A percentile compares a stretch with the other conserved stretches of the same genome.
phyloP scores from a whole-genome alignment of 2,888 invertebrate species.

The Dicyrtoma fusca region DNA sequence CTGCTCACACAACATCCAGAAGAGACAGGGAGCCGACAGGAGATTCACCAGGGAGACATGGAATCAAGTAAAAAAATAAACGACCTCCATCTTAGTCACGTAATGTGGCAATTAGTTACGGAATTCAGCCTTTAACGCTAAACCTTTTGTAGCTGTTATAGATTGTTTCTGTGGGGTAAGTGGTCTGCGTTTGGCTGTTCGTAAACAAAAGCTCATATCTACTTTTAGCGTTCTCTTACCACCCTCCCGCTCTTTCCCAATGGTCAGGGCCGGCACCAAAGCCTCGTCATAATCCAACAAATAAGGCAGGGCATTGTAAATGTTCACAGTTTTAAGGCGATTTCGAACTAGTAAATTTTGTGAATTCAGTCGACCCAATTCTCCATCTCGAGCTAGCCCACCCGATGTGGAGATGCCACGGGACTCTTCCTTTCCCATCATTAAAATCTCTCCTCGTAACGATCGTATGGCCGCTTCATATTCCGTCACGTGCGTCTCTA shows the following conservation, averaged over 20 bases:
- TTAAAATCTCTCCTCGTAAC: constrained; percentile 47
- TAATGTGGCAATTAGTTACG: no score
- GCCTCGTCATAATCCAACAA: constrained; percentile 77
- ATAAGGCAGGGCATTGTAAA: constrained; percentile 85
- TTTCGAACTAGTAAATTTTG: constrained; percentile 33
- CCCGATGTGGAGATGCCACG: background rate
- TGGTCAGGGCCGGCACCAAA: constrained; percentile 75
- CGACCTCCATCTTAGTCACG: no score
- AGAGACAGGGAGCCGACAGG: no score
- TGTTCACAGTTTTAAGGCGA: constrained; percentile 51
- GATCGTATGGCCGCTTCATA: constrained; percentile 51
- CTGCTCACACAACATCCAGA: constrained; percentile 61
- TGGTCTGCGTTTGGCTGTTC: no score
- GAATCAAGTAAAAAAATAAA: no score
- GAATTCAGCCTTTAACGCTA: no score
- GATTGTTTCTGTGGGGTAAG: no score
- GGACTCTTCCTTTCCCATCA: constrained; percentile 17
- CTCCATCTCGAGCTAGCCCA: background rate
- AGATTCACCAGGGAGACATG: no score
- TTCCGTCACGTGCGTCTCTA: constrained; percentile 51
- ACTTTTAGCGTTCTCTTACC: constrained; percentile 60
- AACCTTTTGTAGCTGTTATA: no score
- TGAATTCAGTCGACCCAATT: background rate
- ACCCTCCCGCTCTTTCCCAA: constrained; percentile 73
- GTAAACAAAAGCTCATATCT: no score